Conservation (phyloP, 2,797 vertebrate genomes). For the Sebastiscus tertius region DNA sequence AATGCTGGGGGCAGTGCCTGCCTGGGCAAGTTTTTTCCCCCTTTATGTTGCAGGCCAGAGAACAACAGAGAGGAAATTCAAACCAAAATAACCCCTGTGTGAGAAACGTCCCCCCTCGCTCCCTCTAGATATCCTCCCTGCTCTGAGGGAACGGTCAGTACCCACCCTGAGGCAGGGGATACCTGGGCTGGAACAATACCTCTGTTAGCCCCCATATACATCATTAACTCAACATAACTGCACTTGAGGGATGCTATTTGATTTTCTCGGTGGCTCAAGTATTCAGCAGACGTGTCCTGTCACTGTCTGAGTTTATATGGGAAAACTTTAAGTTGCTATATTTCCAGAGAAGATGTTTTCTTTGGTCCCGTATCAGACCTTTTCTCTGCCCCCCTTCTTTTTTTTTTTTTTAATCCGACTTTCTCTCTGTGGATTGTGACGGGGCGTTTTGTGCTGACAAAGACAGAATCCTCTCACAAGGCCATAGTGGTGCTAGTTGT, state of each 20-base stretch:
- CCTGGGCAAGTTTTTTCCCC: conserved; percentile 58
- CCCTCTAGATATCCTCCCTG: conserved; percentile 66
- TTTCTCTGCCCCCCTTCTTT: neutral
- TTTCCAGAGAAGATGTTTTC: neutral
- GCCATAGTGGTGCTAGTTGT: conserved; percentile 66
- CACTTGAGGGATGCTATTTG: neutral
- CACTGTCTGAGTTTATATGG: neutral
- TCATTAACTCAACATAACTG: neutral
- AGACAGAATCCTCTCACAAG: conserved; percentile 61
- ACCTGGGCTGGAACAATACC: conserved; percentile 33
- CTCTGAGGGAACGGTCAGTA: conserved; percentile 75
- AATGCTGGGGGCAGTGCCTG: conserved; percentile 73
- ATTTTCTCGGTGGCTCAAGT: neutral
- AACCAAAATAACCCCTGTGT: conserved; percentile 78
- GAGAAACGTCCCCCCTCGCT: conserved; percentile 67
- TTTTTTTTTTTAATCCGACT: neutral
- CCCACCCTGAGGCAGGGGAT: conserved; percentile 36
- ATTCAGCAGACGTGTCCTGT: neutral
- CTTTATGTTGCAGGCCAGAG: conserved; percentile 70
- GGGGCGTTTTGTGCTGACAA: conserved; percentile 73
- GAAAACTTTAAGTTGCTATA: neutral
- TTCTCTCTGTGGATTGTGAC: conserved; percentile 39
- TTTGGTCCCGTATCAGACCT: neutral
- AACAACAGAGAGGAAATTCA: conserved; percentile 77
- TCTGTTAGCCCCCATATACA: neutral